These are phyloP conservation scores for Muscicapa adusta DNA, from an alignment of 2,113 vertebrate species.

Conservation along the genomic window DNA sequence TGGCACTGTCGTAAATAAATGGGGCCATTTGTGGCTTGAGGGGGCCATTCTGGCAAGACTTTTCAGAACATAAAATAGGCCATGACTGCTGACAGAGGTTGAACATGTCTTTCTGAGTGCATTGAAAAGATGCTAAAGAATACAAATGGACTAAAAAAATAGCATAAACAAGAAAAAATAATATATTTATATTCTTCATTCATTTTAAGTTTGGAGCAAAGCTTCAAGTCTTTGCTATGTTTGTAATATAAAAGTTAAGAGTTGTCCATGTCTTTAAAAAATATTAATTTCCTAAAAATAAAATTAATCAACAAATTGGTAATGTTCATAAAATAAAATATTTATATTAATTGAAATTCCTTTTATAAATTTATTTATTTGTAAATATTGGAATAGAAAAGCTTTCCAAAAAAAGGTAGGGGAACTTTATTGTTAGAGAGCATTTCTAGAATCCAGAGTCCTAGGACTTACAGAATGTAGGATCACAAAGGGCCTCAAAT, in stretches of 20 bases:
- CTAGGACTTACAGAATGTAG: neutral
- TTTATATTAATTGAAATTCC: neutral
- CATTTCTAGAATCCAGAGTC: neutral
- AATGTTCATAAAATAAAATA: neutral
- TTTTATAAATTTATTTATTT: neutral
- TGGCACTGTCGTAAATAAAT: constrained; percentile 47
- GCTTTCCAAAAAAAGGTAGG: neutral
- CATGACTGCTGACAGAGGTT: neutral
- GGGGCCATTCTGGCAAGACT: neutral
- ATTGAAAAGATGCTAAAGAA: neutral
- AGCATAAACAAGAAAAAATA: fast-evolving
- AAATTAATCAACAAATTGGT: neutral
- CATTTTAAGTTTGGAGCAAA: neutral
- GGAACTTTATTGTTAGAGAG: neutral
- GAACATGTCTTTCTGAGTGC: neutral
- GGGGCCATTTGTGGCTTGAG: neutral
- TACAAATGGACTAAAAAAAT: neutral
- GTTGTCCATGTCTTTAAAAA: neutral
- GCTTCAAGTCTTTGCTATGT: neutral
- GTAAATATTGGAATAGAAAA: neutral
- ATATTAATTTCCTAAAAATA: neutral
- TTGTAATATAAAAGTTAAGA: neutral
- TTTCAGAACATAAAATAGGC: neutral
- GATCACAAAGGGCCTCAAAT: neutral
- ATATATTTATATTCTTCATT: neutral